Evolutionary conservation across 2,888 invertebrate genomes (phyloP), one percentile per base, ranked within the genome.

Genomic region (Agelastica alni): DNA sequence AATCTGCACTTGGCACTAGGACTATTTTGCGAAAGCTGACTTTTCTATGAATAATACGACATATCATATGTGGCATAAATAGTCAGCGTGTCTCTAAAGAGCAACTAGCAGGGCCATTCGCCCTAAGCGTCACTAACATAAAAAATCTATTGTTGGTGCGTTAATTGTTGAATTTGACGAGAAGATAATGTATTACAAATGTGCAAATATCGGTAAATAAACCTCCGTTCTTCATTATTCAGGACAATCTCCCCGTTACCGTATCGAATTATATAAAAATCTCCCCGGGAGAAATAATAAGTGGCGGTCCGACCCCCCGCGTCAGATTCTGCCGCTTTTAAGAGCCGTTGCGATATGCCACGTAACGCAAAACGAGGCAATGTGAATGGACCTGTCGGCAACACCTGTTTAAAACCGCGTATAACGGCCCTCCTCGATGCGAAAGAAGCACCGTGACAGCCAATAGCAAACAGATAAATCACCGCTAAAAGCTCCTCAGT

Each of bases 391-490:
- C 58, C 66, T 65, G 73, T 73, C 74, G 56, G 56, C 60, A 72
- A 67, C 74, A 75, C 69, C 73, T 75, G 74, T 70, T 71, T 71
- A 73, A 74, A 72, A 70, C 71, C 69, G 64, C 43, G 45, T 68
- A 67, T 70, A 68, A 68, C 66, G 63, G 61, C 66, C 66, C 65
- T 59, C 60, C 60, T 57, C 63, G 60, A 62, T 67, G 64, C 67
- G n/a, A 61, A 63, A 67, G 62, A 52, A 52, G 63, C 61, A 65
- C 65, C 64, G 63, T 70, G 70, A 72, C 70, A 69, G 67, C 69
- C 68, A 66, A 69, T 69, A 64, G 68, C 68, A 70, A 70, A 72
- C 72, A 75, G 68, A 75, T 75, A 75, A 75, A 75, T 75, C 74
- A 75, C 69, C 64, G 63, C 67, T 75, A 73, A 75, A 75, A 75